These are phyloP conservation scores for Agrotis clavis DNA, from an alignment of 2,888 invertebrate genomes.

Conservation along the genomic window DNA sequence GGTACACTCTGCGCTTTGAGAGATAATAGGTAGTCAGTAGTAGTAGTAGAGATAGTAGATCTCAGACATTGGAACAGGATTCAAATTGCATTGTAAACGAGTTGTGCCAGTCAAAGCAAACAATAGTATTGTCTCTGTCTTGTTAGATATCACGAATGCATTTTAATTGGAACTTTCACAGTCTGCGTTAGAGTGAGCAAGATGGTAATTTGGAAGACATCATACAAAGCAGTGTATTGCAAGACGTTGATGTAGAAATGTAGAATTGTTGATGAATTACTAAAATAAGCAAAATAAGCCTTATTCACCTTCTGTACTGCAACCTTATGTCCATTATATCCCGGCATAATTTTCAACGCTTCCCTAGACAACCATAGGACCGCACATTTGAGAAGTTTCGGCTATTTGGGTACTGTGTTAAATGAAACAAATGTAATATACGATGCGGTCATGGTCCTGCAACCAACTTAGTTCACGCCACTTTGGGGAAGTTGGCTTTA, in stretches of 20 bases:
- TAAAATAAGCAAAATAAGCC: background rate
- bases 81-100: background rate
- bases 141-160: background rate
- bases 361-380: conserved; percentile 42
- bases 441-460: conserved; percentile 35
- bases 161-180: conserved; percentile 11
- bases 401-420: conserved; percentile 44
- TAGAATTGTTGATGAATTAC: background rate
- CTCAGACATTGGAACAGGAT: background rate
- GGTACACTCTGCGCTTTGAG: background rate
- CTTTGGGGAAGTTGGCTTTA: conserved; percentile 37
- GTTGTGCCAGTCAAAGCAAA: background rate
- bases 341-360: conserved; percentile 42
- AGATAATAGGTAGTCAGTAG: too few species aligned
- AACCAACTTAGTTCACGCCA: conserved; percentile 41
- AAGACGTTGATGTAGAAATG: background rate
- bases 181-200: background rate
- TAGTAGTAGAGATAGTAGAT: too few species aligned
- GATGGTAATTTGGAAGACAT: background rate
- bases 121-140: background rate
- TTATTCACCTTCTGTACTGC: conserved; percentile 30
- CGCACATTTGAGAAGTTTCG: conserved; percentile 37
- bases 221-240: background rate
- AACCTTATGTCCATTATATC: conserved; percentile 19
- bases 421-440: conserved; percentile 50